Percentiles rank a stretch among this genome's conserved stretches.
These are phyloP conservation scores for Fopius arisanus DNA, from an alignment of 1,140 invertebrate species.

Conservation along the genomic window DNA sequence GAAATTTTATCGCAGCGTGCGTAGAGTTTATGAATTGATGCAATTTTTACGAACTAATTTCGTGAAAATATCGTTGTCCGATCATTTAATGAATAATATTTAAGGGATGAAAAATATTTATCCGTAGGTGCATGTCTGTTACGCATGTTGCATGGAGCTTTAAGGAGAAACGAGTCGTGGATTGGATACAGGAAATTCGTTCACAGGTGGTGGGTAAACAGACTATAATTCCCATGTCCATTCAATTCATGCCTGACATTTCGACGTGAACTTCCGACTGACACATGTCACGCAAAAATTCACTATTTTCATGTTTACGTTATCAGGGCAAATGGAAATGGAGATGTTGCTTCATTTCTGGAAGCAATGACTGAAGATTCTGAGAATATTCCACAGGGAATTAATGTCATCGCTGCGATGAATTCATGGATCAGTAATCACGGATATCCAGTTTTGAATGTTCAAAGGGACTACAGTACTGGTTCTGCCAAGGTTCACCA, in stretches of 20 bases:
- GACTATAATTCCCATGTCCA: slow-evolving; percentile 17
- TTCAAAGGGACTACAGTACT: slow-evolving; percentile 65
- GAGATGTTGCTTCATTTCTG: slow-evolving; percentile 71
- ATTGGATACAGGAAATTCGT: slow-evolving; percentile 65
- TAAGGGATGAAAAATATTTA: slow-evolving; percentile 22
- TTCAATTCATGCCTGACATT: slow-evolving; percentile 9
- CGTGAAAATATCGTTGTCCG: too few species aligned
- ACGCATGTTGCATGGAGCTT: slow-evolving; percentile 74
- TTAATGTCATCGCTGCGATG: slow-evolving; percentile 64
- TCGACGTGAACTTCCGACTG: neutral
- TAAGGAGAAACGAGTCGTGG: slow-evolving; percentile 69
- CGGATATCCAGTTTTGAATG: slow-evolving; percentile 72
- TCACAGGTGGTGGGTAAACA: slow-evolving; percentile 52
- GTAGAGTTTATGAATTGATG: too few species aligned
- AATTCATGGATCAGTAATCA: slow-evolving; percentile 73
- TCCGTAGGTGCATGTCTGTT: slow-evolving; percentile 72
- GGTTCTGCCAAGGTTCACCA: slow-evolving; percentile 60
- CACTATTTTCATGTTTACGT: neutral
- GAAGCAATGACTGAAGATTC: slow-evolving; percentile 65
- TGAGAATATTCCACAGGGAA: slow-evolving; percentile 46
- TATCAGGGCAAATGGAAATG: slow-evolving; percentile 65
- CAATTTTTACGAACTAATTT: too few species aligned
- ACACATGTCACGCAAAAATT: slow-evolving; percentile 49
- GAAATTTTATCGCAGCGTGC: too few species aligned
- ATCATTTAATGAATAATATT: neutral